These are phyloP conservation scores for Callimorpha dominula DNA, from an alignment of 2,888 invertebrate genomes.

Conservation along the genomic window DNA sequence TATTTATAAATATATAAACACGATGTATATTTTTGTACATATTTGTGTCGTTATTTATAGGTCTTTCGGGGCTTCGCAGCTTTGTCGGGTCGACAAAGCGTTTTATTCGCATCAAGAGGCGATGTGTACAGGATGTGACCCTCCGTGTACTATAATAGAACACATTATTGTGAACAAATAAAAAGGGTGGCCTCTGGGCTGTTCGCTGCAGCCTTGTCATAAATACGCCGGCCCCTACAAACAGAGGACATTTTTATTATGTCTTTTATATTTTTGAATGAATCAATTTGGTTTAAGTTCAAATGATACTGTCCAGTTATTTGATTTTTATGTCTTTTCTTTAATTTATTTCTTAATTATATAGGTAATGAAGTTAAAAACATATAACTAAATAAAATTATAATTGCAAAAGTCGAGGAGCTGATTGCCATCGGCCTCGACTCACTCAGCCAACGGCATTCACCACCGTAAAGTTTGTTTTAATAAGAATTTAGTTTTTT, in stretches of 20 bases:
- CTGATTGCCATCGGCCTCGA: too few species aligned
- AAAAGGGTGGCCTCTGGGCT: neutral
- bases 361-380: neutral
- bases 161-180: slow-evolving; percentile 10
- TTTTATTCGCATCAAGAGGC: slow-evolving; percentile 22
- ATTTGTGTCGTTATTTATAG: slow-evolving; percentile 22
- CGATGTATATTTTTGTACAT: slow-evolving; percentile 16
- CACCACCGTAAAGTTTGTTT: neutral
- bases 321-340: too few species aligned
- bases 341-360: too few species aligned
- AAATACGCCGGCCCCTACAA: neutral
- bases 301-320: too few species aligned
- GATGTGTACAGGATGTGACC: slow-evolving; percentile 18
- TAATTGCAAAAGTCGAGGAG: neutral
- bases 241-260: neutral
- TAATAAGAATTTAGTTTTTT: too few species aligned
- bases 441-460: too few species aligned
- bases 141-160: slow-evolving; percentile 20
- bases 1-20: slow-evolving; percentile 1
- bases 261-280: neutral
- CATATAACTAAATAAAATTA: neutral
- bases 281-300: neutral
- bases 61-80: slow-evolving; percentile 16
- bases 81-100: slow-evolving; percentile 23
- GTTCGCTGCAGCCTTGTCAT: neutral